phyloP scores from a whole-genome alignment of 2,797 vertebrate genomes.

The Chelon auratus region DNA sequence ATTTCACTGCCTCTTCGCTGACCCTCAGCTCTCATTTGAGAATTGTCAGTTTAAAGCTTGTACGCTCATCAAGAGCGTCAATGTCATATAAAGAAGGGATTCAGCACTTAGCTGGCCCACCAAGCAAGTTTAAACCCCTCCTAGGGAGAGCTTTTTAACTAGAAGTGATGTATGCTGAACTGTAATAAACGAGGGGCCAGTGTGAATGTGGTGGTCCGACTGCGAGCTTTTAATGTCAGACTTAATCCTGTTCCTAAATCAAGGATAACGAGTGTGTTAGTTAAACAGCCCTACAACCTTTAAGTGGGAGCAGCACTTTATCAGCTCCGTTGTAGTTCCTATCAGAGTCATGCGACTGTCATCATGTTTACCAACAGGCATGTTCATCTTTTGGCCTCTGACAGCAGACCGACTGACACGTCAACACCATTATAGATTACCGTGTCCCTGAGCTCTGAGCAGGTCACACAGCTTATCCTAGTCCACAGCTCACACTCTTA shows the following conservation, averaged over 20 bases:
- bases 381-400: slow-evolving; percentile 53
- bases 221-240: slow-evolving; percentile 48
- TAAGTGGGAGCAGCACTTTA: slow-evolving; percentile 7
- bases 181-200: slow-evolving; percentile 13
- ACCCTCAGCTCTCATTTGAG: slow-evolving; percentile 35
- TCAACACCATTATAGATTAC: slow-evolving; percentile 54
- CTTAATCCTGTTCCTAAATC: slow-evolving; percentile 64
- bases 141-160: slow-evolving; percentile 18
- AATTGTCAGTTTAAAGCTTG: slow-evolving; percentile 20
- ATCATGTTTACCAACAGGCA: slow-evolving; percentile 62
- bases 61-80: not conserved
- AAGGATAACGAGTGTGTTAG: slow-evolving; percentile 57
- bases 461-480: slow-evolving; percentile 22
- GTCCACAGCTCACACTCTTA: slow-evolving; percentile 31
- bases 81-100: not conserved
- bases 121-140: slow-evolving; percentile 28
- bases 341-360: slow-evolving; percentile 24
- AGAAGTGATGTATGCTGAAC: slow-evolving; percentile 40
- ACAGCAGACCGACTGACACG: slow-evolving; percentile 44
- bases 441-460: slow-evolving; percentile 41
- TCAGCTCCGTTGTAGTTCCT: slow-evolving; percentile 7
- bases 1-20: slow-evolving; percentile 40
- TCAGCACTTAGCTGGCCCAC: slow-evolving; percentile 17
- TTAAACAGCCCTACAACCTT: slow-evolving; percentile 36
- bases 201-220: slow-evolving; percentile 21